Evolutionary conservation across 2,888 invertebrate genomes (phyloP).

Genomic region (Drosophila sordidula): DNA sequence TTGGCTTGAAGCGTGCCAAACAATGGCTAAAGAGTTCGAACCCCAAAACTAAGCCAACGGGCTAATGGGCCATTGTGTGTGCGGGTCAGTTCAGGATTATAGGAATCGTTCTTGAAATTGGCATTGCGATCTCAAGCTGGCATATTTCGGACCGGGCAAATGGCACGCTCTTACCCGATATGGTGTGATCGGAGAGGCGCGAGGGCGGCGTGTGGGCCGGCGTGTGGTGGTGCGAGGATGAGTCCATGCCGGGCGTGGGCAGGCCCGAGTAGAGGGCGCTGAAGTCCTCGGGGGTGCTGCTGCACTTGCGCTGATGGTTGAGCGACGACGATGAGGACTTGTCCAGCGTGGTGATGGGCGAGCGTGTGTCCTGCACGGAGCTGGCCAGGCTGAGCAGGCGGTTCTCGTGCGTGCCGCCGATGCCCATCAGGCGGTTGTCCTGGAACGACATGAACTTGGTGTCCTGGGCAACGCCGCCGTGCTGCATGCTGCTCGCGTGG

Average conservation of each 20-base stretch:
- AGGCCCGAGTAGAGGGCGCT: constrained; percentile 92
- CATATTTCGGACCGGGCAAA: too few species aligned
- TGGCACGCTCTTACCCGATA: constrained; percentile 86
- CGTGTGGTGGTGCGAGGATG: constrained; percentile 87
- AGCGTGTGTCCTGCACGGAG: constrained; percentile 86
- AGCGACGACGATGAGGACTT: constrained; percentile 85
- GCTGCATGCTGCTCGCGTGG: constrained; percentile 87
- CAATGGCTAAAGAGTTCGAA: constrained; percentile 44
- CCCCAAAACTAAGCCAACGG: constrained; percentile 1
- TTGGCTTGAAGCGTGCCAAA: constrained; percentile 35
- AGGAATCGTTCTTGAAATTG: too few species aligned
- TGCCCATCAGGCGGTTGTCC: constrained; percentile 85
- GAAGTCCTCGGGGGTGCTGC: constrained; percentile 95
- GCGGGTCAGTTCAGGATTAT: background rate
- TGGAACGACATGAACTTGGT: constrained; percentile 86
- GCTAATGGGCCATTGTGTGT: constrained; percentile 8
- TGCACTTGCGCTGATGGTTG: constrained; percentile 88
- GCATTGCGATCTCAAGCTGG: too few species aligned
- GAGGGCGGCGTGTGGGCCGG: constrained; percentile 90
- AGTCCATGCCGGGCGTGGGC: constrained; percentile 85
- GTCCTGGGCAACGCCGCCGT: constrained; percentile 84
- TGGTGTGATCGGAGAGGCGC: constrained; percentile 87
- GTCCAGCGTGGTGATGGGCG: constrained; percentile 85
- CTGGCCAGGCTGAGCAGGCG: constrained; percentile 85
- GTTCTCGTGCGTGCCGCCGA: constrained; percentile 84